Evolutionary conservation across 1,140 invertebrate species (phyloP), one percentile per base, ranked within the genome.

Genomic region (Armadillidium nasatum): DNA sequence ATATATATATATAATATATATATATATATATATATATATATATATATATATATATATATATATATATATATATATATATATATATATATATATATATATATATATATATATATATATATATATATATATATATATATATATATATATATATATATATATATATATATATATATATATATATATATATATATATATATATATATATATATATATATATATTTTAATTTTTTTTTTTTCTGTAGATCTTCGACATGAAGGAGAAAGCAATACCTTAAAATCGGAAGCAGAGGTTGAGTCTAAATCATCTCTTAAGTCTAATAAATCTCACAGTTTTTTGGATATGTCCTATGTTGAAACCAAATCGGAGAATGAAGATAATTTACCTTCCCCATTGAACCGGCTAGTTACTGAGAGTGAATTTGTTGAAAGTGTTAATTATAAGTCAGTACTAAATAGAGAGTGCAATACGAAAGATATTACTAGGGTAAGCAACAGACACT

Each of bases 371-470:
- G 50, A 60, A 60, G 50, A 60, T 15, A 60, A 19, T 60, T 60
- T 19, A 60, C 11, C 19, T 19, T 60, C 50, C 19, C 50, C 50
- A 1, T 60, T 60, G 50, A 19, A 60, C 19, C 19, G 11, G 2
- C 19, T 60, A 60, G 50, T 19, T 19, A 4, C 11, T 60, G 50
- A 60, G 19, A 60, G 19, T 60, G 50, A 60, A 60, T 19, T 60
- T 60, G 50, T 60, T 13, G 50, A 60, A 60, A 60, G 50, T 19
- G 50, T 60, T 60, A 60, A 60, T 19, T 60, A 60, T 60, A 60
- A 60, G 50, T 19, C 50, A 15, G 50, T 60, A 15, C 19, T 60
- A 60, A 60, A 60, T 60, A 60, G 50, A 60, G 50, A 60, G 50
- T 60, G 50, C 50, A 60, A 60, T 60, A 60, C 50, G 7, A 60